These are phyloP conservation scores for Penaeus vannamei DNA, from an alignment of 1,140 invertebrate species.

Conservation along the genomic window DNA sequence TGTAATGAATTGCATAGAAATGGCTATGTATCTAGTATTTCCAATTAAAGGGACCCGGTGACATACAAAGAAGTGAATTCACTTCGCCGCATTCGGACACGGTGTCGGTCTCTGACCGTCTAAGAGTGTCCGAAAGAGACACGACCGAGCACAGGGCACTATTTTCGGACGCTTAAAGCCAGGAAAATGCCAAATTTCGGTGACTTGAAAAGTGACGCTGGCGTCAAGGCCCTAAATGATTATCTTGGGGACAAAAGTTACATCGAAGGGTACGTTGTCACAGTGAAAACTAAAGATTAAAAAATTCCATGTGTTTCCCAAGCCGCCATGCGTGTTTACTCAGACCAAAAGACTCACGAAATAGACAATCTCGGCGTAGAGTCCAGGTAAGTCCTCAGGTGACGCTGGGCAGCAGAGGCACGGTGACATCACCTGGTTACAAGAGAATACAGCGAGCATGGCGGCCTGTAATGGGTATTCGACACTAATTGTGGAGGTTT, in stretches of 20 bases:
- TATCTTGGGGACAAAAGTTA: constrained; percentile 55
- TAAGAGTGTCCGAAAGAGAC: not conserved
- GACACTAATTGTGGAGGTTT: too few relatives aligned
- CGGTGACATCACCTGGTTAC: too few relatives aligned
- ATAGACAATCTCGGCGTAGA: too few relatives aligned
- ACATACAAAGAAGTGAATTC: not conserved
- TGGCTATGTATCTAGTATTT: not conserved
- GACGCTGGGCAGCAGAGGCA: too few relatives aligned
- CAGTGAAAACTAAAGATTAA: not conserved
- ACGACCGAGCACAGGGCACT: constrained; percentile 17
- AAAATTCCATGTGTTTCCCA: not conserved
- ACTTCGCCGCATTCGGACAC: not conserved
- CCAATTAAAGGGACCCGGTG: not conserved
- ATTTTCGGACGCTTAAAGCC: constrained; percentile 3
- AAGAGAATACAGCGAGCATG: too few relatives aligned
- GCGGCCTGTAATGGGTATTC: too few relatives aligned
- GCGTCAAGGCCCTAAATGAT: constrained; percentile 50
- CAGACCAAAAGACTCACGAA: too few relatives aligned
- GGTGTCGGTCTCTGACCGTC: constrained; percentile 19
- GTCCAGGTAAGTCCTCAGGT: too few relatives aligned
- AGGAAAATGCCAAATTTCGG: constrained; percentile 55
- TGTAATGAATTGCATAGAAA: too few relatives aligned
- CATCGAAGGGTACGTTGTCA: constrained; percentile 50
- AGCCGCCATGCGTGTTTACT: too few relatives aligned
- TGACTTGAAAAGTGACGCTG: constrained; percentile 39